Conservation (phyloP, 2,797 vertebrate genomes). For the Etheostoma perlongum region DNA sequence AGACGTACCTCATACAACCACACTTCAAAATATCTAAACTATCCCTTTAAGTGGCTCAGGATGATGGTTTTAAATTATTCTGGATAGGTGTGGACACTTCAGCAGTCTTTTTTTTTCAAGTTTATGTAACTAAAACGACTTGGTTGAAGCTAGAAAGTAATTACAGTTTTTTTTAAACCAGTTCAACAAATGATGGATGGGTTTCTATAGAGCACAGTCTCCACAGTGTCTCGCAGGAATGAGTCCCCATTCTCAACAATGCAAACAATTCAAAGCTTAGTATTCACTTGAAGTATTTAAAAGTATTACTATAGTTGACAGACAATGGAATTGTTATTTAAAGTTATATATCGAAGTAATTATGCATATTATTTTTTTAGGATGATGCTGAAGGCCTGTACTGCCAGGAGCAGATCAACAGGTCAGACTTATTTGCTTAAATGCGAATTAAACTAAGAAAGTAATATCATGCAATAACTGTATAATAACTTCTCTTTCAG, state of each 20-base stretch:
- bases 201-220: not conserved
- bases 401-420: constrained; percentile 94
- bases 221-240: not conserved
- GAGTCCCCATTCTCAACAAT: not conserved
- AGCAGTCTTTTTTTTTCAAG: not conserved
- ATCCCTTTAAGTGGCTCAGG: not conserved
- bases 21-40: too few species aligned
- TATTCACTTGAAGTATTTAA: not conserved
- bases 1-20: too few species aligned
- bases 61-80: not conserved
- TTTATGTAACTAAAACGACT: not conserved
- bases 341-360: not conserved
- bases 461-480: not conserved
- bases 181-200: not conserved
- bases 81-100: not conserved
- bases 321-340: not conserved
- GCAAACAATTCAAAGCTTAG: not conserved
- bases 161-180: constrained; percentile 3
- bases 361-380: constrained; percentile 68
- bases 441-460: not conserved
- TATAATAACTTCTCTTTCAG: constrained; percentile 65
- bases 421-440: constrained; percentile 50
- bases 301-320: not conserved
- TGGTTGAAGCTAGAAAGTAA: not conserved
- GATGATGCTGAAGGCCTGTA: constrained; percentile 90